Conservation (phyloP, 2,888 invertebrate genomes). For the Volucella inflata region DNA sequence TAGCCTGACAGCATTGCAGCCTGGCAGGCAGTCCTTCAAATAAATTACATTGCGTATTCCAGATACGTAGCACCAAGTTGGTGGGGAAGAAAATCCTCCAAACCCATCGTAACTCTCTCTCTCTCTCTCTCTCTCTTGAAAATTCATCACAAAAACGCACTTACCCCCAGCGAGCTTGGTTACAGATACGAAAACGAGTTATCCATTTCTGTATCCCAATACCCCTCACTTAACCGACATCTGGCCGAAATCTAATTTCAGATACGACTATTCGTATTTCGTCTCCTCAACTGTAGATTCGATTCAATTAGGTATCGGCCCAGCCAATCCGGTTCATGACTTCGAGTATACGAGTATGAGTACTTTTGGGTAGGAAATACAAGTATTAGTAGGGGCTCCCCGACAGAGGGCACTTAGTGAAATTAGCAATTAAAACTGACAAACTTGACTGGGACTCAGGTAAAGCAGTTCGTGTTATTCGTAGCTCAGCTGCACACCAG, state of each 20-base stretch:
- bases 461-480: slow-evolving; percentile 58
- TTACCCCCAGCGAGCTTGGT: too few relatives aligned
- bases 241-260: slow-evolving; percentile 17
- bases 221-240: background rate
- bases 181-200: slow-evolving; percentile 17
- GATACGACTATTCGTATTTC: background rate
- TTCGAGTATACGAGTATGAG: background rate
- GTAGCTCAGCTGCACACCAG: slow-evolving; percentile 26
- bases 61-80: slow-evolving; percentile 40
- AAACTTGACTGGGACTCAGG: background rate
- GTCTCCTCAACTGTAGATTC: slow-evolving; percentile 29
- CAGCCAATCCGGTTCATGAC: slow-evolving; percentile 21
- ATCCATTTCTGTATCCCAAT: background rate
- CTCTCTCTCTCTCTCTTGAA: too few relatives aligned
- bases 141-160: slow-evolving; percentile 46
- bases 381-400: slow-evolving; percentile 15
- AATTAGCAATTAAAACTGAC: slow-evolving; percentile 56
- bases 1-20: background rate
- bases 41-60: slow-evolving; percentile 75
- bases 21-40: slow-evolving; percentile 52
- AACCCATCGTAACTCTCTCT: too few relatives aligned
- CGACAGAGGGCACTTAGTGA: slow-evolving; percentile 27
- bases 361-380: background rate
- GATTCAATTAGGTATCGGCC: slow-evolving; percentile 53
- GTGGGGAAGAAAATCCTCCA: background rate